phyloP scores from a whole-genome alignment of 2,888 invertebrate species.

The Drymonia ruficornis region DNA sequence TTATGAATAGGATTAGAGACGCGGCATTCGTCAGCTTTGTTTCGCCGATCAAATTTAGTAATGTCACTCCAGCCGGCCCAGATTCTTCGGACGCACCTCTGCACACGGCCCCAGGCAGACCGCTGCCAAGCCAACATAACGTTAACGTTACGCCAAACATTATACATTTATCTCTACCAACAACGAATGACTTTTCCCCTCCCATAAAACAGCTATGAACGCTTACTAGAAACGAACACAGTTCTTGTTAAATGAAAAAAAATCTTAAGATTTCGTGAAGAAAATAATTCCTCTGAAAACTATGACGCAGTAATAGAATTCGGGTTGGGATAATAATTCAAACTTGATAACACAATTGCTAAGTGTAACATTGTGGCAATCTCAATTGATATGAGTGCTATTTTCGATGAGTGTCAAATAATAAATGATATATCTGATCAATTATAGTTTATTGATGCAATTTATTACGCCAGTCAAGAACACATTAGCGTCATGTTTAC shows the following conservation, averaged over 20 bases:
- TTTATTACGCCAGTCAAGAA: constrained; percentile 23
- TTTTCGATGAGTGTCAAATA: constrained; percentile 19
- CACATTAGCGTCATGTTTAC: constrained; percentile 46
- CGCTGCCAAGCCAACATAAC: constrained; percentile 75
- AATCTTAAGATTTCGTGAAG: neutral
- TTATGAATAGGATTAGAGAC: constrained; percentile 52
- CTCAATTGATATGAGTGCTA: constrained; percentile 20
- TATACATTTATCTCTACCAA: constrained; percentile 66
- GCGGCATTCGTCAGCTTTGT: constrained; percentile 73
- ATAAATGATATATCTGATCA: constrained; percentile 19
- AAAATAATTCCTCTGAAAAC: neutral
- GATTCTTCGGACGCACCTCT: constrained; percentile 75
- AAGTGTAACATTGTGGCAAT: constrained; percentile 5
- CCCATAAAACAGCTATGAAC: constrained; percentile 56
- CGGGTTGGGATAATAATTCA: neutral
- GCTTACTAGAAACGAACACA: constrained; percentile 27
- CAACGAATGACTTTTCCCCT: constrained; percentile 68
- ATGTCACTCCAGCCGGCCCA: constrained; percentile 83
- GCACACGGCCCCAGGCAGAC: constrained; percentile 76
- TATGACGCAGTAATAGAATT: neutral
- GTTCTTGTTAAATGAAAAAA: constrained; percentile 22
- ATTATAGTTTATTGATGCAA: constrained; percentile 16
- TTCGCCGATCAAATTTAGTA: constrained; percentile 81
- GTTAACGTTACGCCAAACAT: constrained; percentile 58
- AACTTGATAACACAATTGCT: constrained; percentile 20